These are phyloP conservation scores for Sebastes kiyomatsui DNA, from an alignment of 2,797 vertebrate genomes.

Conservation along the genomic window DNA sequence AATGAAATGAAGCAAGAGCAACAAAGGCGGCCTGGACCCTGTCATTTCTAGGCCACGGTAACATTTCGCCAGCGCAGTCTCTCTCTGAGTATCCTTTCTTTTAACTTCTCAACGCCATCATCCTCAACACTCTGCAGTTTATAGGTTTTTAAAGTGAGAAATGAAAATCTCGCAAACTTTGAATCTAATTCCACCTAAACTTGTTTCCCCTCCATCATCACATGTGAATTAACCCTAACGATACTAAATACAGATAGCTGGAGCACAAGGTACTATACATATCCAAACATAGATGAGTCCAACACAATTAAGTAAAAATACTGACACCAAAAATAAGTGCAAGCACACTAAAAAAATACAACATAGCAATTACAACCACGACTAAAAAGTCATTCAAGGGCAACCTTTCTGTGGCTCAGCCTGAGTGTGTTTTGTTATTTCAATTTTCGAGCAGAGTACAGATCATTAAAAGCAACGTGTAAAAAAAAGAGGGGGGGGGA, in stretches of 20 bases:
- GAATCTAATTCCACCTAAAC: too few species aligned
- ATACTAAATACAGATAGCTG: not conserved
- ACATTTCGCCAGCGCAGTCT: slow-evolving; percentile 46
- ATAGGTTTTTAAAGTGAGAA: not conserved
- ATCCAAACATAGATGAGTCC: not conserved
- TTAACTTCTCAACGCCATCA: slow-evolving; percentile 5
- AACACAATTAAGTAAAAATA: not conserved
- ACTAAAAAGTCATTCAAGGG: slow-evolving; percentile 36
- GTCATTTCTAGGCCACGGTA: slow-evolving; percentile 64
- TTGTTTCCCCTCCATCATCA: too few species aligned
- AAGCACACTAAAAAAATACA: not conserved
- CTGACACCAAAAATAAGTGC: not conserved
- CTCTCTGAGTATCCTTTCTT: slow-evolving; percentile 35
- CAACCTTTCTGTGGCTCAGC: slow-evolving; percentile 19
- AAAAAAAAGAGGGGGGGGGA: slow-evolving; percentile 14
- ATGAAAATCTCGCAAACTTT: not conserved
- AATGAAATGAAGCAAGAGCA: slow-evolving; percentile 67
- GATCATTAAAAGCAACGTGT: slow-evolving; percentile 49
- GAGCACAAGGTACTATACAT: not conserved
- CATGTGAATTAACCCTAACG: too few species aligned
- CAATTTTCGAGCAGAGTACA: not conserved
- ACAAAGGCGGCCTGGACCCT: slow-evolving; percentile 62
- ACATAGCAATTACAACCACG: slow-evolving; percentile 12
- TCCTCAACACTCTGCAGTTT: not conserved
- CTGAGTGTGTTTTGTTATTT: slow-evolving; percentile 20